Conservation (phyloP, 2,888 invertebrate genomes). For the Leptinotarsa tumamoca region DNA sequence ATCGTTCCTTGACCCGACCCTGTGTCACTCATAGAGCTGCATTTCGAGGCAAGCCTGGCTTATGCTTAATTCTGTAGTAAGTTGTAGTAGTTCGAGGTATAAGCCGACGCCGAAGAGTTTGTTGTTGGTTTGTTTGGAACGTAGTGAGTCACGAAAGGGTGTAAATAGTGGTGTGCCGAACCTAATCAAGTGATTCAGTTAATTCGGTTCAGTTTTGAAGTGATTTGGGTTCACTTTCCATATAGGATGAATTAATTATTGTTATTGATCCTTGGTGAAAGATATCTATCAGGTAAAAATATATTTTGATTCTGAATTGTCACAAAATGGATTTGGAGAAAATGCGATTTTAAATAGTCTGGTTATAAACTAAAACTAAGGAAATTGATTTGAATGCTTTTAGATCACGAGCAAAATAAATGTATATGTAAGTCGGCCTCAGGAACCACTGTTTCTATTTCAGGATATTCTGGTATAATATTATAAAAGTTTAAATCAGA, state of each 20-base stretch:
- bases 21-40: slow-evolving; percentile 41
- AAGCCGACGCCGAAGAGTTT: slow-evolving; percentile 12
- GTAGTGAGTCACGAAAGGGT: slow-evolving; percentile 13
- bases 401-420: too few species aligned
- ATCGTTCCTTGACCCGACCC: slow-evolving; percentile 30
- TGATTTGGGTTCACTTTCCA: not conserved
- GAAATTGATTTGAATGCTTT: not conserved
- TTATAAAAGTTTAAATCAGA: too few species aligned
- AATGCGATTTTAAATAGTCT: not conserved
- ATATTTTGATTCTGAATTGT: not conserved
- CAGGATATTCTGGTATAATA: too few species aligned
- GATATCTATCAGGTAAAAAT: not conserved
- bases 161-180: not conserved
- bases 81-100: slow-evolving; percentile 25
- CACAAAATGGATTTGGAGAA: not conserved
- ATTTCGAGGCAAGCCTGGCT: slow-evolving; percentile 40
- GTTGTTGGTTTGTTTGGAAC: slow-evolving; percentile 7
- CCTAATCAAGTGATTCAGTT: not conserved
- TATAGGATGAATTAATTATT: too few species aligned
- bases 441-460: too few species aligned
- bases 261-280: too few species aligned
- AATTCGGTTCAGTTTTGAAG: not conserved
- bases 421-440: too few species aligned
- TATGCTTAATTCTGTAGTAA: slow-evolving; percentile 29
- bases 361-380: too few species aligned